phyloP scores from a whole-genome alignment of 2,888 invertebrate species.

The Scaptomyza reducta region DNA sequence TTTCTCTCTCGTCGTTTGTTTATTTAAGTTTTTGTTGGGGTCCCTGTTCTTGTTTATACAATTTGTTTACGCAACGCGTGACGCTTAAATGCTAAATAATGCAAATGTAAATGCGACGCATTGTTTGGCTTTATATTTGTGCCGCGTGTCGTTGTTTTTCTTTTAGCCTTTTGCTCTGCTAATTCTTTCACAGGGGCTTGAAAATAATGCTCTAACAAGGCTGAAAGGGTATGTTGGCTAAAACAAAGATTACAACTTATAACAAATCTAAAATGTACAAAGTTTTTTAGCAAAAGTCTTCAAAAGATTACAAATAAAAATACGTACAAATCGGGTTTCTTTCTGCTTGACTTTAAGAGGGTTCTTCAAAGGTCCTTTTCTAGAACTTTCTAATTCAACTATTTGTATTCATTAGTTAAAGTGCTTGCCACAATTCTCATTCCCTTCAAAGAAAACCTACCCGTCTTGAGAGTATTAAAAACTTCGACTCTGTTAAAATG shows the following conservation, averaged over 20 bases:
- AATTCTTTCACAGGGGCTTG: conserved; percentile 40
- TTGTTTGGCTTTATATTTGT: conserved; percentile 58
- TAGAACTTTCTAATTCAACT: too few relatives aligned
- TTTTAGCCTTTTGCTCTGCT: conserved; percentile 39
- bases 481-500: conserved; percentile 14
- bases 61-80: conserved; percentile 80
- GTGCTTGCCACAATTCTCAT: too few relatives aligned
- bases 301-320: too few relatives aligned
- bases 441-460: neutral
- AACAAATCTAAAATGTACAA: neutral
- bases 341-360: too few relatives aligned
- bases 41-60: conserved; percentile 61
- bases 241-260: neutral
- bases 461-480: conserved; percentile 23
- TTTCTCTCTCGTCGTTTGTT: conserved; percentile 1
- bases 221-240: neutral
- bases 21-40: conserved; percentile 3
- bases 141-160: conserved; percentile 29
- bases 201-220: conserved; percentile 31
- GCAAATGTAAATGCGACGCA: conserved; percentile 75
- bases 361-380: too few relatives aligned
- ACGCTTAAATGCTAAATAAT: conserved; percentile 80
- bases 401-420: too few relatives aligned
- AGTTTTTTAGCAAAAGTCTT: too few relatives aligned
- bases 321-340: too few relatives aligned